A percentile compares a stretch with the other conserved stretches of the same genome.
Evolutionary conservation across 2,113 vertebrate species (phyloP).

Genomic region (Chunga burmeisteri): DNA sequence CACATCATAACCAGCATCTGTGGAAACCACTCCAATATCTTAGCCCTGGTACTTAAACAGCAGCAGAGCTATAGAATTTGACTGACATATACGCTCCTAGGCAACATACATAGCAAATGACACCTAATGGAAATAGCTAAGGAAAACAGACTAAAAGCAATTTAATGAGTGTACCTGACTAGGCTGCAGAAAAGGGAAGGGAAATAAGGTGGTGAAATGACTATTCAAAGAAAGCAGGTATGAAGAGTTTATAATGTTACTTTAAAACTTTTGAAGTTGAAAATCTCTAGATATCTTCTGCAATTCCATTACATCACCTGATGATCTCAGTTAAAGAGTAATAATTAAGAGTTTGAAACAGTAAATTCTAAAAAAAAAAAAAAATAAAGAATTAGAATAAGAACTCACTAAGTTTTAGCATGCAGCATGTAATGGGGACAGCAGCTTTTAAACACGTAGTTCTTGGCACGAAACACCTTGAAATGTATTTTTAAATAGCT

Average conservation of each 20-base stretch:
- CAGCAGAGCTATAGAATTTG: neutral
- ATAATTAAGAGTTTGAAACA: neutral
- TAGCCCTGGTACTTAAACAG: neutral
- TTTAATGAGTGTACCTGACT: neutral
- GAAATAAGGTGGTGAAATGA: neutral
- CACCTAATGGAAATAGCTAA: neutral
- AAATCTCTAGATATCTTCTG: neutral
- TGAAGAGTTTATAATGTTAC: neutral
- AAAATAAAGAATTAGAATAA: neutral
- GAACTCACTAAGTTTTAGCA: neutral
- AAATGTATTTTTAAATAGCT: conserved; percentile 38
- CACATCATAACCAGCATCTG: neutral
- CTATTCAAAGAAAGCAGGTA: neutral
- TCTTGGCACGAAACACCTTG: conserved; percentile 9
- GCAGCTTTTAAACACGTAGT: neutral
- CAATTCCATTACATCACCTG: neutral
- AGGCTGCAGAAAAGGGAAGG: neutral
- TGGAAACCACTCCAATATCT: neutral
- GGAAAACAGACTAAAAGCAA: neutral
- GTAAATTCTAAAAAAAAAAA: neutral
- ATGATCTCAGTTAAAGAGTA: neutral
- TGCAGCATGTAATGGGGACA: neutral
- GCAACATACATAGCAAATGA: neutral
- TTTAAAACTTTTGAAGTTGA: neutral
- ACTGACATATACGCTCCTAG: neutral